phyloP scores from a whole-genome alignment of 2,113 vertebrate genomes.

The Saguinus midas region DNA sequence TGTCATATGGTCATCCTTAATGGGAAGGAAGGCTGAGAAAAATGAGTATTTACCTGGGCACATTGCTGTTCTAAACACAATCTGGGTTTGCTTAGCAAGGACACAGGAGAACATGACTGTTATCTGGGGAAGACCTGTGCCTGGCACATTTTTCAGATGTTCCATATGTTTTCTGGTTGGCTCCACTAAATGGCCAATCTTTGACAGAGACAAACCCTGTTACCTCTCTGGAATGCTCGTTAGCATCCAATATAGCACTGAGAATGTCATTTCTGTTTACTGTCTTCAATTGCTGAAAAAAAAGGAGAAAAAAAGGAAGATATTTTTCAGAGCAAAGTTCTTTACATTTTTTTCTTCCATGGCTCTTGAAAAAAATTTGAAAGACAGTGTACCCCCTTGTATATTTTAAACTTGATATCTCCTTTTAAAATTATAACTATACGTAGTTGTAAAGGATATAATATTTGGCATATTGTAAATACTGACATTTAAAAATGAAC shows the following conservation, averaged over 20 bases:
- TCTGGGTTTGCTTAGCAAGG: not conserved
- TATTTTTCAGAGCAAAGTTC: not conserved
- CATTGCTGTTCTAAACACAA: not conserved
- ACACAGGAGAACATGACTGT: not conserved
- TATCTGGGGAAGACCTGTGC: not conserved
- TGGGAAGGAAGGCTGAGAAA: not conserved
- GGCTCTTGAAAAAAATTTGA: not conserved
- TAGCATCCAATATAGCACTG: not conserved
- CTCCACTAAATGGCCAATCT: not conserved
- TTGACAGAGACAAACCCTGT: not conserved
- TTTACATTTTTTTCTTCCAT: not conserved
- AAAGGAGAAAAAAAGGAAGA: not conserved
- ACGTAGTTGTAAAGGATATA: not conserved
- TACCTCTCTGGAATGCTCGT: not conserved
- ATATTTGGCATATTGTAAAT: constrained; percentile 50
- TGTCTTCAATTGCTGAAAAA: not conserved
- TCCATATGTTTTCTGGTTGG: not conserved
- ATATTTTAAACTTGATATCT: not conserved
- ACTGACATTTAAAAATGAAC: constrained; percentile 59
- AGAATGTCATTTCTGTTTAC: not conserved
- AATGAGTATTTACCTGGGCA: not conserved
- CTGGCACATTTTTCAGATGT: not conserved
- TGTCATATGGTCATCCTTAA: not conserved
- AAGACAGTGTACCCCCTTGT: not conserved
- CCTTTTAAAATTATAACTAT: constrained; percentile 26